Evolutionary conservation across 2,888 invertebrate species (phyloP), one percentile per base, ranked within the genome.

Genomic region (Drosophila rellima): DNA sequence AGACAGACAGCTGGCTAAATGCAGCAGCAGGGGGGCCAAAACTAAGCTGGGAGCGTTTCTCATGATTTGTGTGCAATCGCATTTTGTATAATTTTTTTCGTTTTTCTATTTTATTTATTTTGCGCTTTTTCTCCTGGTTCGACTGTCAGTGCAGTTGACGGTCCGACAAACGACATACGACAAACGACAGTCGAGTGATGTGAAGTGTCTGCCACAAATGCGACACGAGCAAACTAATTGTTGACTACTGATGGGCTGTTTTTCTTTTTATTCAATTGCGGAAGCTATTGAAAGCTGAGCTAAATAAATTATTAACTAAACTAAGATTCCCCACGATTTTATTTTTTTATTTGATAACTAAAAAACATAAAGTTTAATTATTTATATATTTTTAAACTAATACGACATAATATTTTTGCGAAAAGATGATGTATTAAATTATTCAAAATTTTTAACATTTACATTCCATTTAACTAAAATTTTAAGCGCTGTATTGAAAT

Each of bases 151-250:
- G 63, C 63, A 50, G 74, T 62, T 66, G 77, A 80, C 65, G 60
- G 48, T 65, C 70, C 60, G 75, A 70, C 74, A 70, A 75, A 67
- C 77, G 74, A 75, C 44, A 64, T 37, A 37, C 64, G 63, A 57
- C 71, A 71, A 60, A 64, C 71, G 73, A 70, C 73, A 76, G 50
- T 61, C 61, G 59, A 78, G 78, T 78, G 78, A 74, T 74, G 67
- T 78, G 78, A 74, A 77, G 78, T 78, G 78, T 73, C 77, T 76
- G 74, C 78, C 51, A 64, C 78, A 69, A 78, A 78, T 76, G 64
- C 80, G 80, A 76, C 77, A 76, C 64, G 80, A 80, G 80, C 67
- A 77, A 78, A 78, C 78, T 78, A 78, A 80, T 78, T 78, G 81
- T 77, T 74, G 81, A 76, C 80, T 76, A 78, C 77, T 78, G 61